Percentiles rank a stretch among this genome's conserved stretches.
Evolutionary conservation across 2,888 invertebrate genomes (phyloP).

Genomic region (Chrysolina oricalcia): DNA sequence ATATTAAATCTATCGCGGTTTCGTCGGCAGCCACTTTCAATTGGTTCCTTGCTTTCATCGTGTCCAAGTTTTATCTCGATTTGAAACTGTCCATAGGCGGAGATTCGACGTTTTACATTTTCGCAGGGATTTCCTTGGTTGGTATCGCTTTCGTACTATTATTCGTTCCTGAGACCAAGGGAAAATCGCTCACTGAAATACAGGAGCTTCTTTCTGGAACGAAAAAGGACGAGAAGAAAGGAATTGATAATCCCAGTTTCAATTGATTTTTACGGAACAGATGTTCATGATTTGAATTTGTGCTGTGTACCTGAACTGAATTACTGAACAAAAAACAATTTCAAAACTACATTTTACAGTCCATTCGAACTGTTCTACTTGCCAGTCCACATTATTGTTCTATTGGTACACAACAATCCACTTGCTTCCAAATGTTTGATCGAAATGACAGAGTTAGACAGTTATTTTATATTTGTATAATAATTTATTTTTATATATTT

Average conservation of each 20-base stretch:
- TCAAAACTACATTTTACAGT: neutral
- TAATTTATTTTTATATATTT: conserved; percentile 21
- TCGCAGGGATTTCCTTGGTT: conserved; percentile 78
- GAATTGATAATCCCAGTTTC: conserved; percentile 58
- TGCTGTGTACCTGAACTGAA: conserved; percentile 32
- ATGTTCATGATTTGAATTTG: conserved; percentile 12
- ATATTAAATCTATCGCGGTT: conserved; percentile 84
- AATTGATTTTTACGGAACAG: conserved; percentile 30
- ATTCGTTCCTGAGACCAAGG: conserved; percentile 81
- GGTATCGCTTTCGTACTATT: conserved; percentile 81
- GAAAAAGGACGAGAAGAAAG: conserved; percentile 44
- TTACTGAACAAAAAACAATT: neutral
- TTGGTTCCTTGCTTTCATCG: conserved; percentile 86
- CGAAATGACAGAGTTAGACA: neutral
- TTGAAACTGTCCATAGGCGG: conserved; percentile 75
- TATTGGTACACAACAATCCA: conserved; percentile 5
- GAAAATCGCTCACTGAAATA: conserved; percentile 71
- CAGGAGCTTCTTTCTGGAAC: conserved; percentile 54
- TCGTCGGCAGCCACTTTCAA: conserved; percentile 87
- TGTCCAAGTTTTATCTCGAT: conserved; percentile 82
- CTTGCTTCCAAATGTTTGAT: conserved; percentile 8
- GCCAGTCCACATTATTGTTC: neutral
- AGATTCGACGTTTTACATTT: conserved; percentile 83
- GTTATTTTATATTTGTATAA: conserved; percentile 19
- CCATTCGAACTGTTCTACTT: neutral